Evolutionary conservation across 35 echinoderm and acorn worm genomes (phyloP), one percentile per base, ranked within the genome.

Genomic region (Lytechinus variegatus): DNA sequence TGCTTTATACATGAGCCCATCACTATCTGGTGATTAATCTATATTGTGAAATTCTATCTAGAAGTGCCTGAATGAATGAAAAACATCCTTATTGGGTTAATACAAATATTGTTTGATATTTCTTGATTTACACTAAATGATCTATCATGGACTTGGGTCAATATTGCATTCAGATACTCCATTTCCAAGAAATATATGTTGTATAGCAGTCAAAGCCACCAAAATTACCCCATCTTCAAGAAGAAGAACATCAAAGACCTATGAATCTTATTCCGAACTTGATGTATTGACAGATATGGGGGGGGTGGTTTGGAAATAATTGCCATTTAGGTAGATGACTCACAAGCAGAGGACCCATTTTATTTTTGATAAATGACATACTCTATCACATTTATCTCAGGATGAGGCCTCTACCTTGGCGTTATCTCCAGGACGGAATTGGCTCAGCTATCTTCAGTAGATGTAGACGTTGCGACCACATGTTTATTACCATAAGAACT

Each of bases 381-480:
- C 66, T 79, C 8, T 79, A 79, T 79, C 66, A 79, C 66, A 79
- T 79, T 79, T n/a, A 79, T 79, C 33, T 44, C 14, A 79, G n/a
- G 19, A 79, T 79, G 66, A 79, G 66, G 66, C 66, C 66, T 79
- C 66, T 79, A 79, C 66, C 66, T 79, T 79, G 66, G n/a, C 66
- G 66, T 79, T 27, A 79, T 79, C 66, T 79, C 66, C 66, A 24
- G 55, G 55, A 11, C 55, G 8, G 21, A 24, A 79, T 24, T 24
- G 66, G 6, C 14, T n/a, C 66, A 7, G 4, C 66, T 79, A 24
- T 79, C 66, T 79, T 24, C 3, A 19, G 66, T 79, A 79, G 66
- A 79, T 79, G 66, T 79, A 24, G 66, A 79, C 16, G 19, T 79
- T 79, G 66, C 21, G 66, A 16, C 66, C 66, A 79, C 61, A 79